Percentiles rank a stretch among this genome's conserved stretches.
Conservation (phyloP, 2,797 vertebrate species). For the Xiphophorus birchmanni region DNA sequence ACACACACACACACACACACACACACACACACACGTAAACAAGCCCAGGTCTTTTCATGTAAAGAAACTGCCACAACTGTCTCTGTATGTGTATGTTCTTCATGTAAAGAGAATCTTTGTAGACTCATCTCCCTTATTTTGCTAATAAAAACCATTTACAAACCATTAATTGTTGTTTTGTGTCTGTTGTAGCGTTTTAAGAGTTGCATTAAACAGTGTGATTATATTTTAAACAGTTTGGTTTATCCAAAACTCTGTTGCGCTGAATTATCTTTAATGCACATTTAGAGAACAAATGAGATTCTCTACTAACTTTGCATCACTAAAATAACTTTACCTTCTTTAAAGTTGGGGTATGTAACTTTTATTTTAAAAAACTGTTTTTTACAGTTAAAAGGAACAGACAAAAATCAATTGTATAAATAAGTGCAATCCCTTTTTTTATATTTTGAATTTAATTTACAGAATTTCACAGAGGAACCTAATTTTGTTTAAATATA, state of each 20-base stretch:
- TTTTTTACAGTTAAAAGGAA: too few species aligned
- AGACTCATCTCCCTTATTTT: conserved; percentile 86
- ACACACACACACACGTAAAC: conserved; percentile 3
- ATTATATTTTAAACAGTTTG: not conserved
- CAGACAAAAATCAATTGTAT: too few species aligned
- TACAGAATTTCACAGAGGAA: too few species aligned
- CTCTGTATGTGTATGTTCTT: conserved; percentile 71
- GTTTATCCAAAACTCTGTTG: not conserved
- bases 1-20: not conserved
- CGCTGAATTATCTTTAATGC: not conserved
- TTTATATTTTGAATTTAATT: too few species aligned
- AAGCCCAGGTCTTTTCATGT: conserved; percentile 54
- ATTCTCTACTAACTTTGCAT: not conserved
- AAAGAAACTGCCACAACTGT: conserved; percentile 76
- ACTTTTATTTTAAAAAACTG: too few species aligned
- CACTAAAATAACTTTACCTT: not conserved
- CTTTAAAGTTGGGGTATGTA: not conserved
- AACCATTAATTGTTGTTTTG: conserved; percentile 44
- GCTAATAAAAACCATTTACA: conserved; percentile 86
- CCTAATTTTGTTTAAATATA: too few species aligned
- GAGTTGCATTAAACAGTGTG: not conserved
- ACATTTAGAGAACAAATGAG: not conserved
- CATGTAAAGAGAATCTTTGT: conserved; percentile 78
- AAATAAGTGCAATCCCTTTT: too few species aligned
- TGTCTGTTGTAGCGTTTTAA: not conserved